Percentiles rank a stretch among this genome's conserved stretches.
Evolutionary conservation across 2,113 vertebrate species (phyloP).

Genomic region (Poeciliopsis occidentalis): DNA sequence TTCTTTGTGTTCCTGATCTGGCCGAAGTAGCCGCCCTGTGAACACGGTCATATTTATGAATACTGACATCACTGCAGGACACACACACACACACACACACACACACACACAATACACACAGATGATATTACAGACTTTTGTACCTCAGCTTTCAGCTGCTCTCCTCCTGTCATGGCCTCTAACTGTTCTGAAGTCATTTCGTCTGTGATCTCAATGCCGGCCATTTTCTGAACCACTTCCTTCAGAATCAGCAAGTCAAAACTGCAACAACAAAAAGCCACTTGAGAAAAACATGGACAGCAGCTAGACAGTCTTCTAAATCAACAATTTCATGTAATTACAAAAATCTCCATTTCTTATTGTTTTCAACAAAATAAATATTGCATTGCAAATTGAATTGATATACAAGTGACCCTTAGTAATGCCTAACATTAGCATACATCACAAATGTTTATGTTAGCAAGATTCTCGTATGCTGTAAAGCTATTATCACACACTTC

Average conservation of each 20-base stretch:
- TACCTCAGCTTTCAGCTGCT: slow-evolving; percentile 98
- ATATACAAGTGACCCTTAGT: too few species aligned
- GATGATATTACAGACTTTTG: slow-evolving; percentile 6
- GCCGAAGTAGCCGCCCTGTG: slow-evolving; percentile 97
- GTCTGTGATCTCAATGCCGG: slow-evolving; percentile 98
- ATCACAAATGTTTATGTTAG: too few species aligned
- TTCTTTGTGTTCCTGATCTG: slow-evolving; percentile 99
- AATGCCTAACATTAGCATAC: too few species aligned
- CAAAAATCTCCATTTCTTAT: too few species aligned
- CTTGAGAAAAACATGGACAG: neutral
- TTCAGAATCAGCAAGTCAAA: slow-evolving; percentile 98
- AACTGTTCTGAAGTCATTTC: slow-evolving; percentile 98
- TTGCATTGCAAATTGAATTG: too few species aligned
- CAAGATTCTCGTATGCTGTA: too few species aligned
- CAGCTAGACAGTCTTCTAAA: neutral
- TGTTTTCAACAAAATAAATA: too few species aligned
- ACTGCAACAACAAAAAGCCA: slow-evolving; percentile 71
- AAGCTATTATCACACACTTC: too few species aligned
- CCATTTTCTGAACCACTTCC: slow-evolving; percentile 99
- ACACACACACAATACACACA: neutral
- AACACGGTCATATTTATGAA: slow-evolving; percentile 11
- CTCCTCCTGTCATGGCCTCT: slow-evolving; percentile 98
- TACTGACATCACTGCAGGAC: neutral
- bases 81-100: neutral
- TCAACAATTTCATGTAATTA: too few species aligned